Percentiles rank a stretch among this genome's conserved stretches.
phyloP scores from a whole-genome alignment of 2,888 invertebrate genomes.

The Parascotia fuliginaria region DNA sequence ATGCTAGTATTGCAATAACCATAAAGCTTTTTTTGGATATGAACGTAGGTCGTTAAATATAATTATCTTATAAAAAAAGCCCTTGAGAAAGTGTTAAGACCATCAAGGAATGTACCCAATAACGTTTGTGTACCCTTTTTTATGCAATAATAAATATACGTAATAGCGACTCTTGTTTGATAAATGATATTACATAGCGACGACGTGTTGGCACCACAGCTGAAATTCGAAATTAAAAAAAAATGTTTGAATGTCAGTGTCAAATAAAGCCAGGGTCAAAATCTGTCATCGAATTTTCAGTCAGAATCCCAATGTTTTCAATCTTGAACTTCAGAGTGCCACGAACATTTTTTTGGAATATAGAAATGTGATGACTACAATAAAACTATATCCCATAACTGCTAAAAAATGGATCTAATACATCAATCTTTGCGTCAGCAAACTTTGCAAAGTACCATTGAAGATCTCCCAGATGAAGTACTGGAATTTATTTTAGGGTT shows the following conservation, averaged over 20 bases:
- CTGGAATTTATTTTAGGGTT: conserved; percentile 96
- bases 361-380: conserved; percentile 37
- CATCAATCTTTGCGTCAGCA: conserved; percentile 64
- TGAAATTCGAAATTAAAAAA: too few relatives aligned
- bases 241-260: background rate
- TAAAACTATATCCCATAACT: conserved; percentile 10
- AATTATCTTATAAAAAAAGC: too few relatives aligned
- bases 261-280: conserved; percentile 12
- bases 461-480: conserved; percentile 96
- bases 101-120: too few relatives aligned
- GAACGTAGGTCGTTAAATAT: too few relatives aligned
- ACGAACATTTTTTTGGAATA: conserved; percentile 21
- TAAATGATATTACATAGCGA: too few relatives aligned
- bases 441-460: conserved; percentile 70
- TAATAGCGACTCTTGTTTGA: too few relatives aligned
- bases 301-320: conserved; percentile 43
- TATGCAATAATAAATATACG: too few relatives aligned
- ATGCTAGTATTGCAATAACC: too few relatives aligned
- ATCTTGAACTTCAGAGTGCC: conserved; percentile 23
- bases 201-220: too few relatives aligned
- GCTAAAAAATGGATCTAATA: conserved; percentile 68
- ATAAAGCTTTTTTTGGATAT: too few relatives aligned
- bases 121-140: too few relatives aligned
- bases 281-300: conserved; percentile 33
- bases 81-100: too few relatives aligned